Evolutionary conservation across 1,140 invertebrate species (phyloP).

Genomic region (Araneus ventricosus): DNA sequence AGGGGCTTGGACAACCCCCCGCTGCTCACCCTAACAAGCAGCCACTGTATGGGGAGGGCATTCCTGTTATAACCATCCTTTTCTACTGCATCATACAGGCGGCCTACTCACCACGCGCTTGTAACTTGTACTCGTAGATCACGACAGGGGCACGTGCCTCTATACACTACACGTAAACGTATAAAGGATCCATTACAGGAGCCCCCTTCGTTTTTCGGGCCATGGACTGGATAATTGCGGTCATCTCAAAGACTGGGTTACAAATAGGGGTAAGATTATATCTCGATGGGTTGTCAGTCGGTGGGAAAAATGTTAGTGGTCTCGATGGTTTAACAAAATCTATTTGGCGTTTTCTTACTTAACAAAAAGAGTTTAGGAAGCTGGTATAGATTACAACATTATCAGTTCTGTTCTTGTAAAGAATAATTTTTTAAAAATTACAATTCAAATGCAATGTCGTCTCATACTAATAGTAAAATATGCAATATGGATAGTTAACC

Average conservation of each 20-base stretch:
- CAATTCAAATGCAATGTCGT: too few species aligned
- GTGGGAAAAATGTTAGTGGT: not conserved
- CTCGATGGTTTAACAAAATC: not conserved
- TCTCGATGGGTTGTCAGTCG: not conserved
- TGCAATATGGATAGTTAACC: too few species aligned
- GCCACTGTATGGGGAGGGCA: not conserved
- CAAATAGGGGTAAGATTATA: not conserved
- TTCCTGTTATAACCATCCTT: conserved; percentile 7
- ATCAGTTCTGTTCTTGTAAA: too few species aligned
- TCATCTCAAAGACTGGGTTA: not conserved
- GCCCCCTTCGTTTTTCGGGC: not conserved
- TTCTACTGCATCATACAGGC: not conserved
- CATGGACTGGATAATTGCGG: conserved; percentile 25
- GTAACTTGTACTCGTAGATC: conserved; percentile 16
- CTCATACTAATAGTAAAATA: too few species aligned
- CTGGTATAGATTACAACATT: too few species aligned
- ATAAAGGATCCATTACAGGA: conserved; percentile 54
- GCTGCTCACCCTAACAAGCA: not conserved
- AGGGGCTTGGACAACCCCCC: not conserved
- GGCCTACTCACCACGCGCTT: not conserved
- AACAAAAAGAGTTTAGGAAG: too few species aligned
- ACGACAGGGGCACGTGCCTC: not conserved
- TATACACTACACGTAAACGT: not conserved
- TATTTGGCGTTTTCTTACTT: not conserved
- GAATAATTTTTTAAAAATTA: too few species aligned